Base-by-base conservation (phyloP, 2,888 invertebrate species). In the Cephus runcator region DNA sequence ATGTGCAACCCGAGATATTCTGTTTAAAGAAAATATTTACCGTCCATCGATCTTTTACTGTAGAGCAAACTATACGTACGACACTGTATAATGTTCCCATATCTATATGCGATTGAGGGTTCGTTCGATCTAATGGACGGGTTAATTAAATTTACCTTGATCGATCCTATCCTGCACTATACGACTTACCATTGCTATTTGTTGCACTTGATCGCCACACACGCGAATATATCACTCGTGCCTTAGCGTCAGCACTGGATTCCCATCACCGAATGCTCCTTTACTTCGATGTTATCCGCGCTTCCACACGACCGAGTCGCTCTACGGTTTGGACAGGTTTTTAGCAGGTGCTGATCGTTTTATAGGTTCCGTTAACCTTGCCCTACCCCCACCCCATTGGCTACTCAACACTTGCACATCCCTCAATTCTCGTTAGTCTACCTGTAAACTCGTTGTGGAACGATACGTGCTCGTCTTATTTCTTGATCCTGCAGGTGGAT, bases 281-380 rank as follows among this genome's bases (percentile, higher is more conserved):
- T 73, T 73, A 76, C 74, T 68, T 76, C 73, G 35, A 68, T 79
- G 11, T 12, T 33, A 77, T 36, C 76, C 79, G 75, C 77, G 81
- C 80, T 79, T 84, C 83, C 81, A 81, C 76, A 80, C 84, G 80
- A 83, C 83, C 80, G 83, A 83, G 80, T 83, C 85, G 81, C 84
- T 77, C 77, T 83, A 81, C 85, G 81, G 83, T 85, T 87, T 86
- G 86, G 81, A 84, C 85, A 82, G 82, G 85, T 86, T 87, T 86
- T 84, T 84, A 85, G 82, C 80, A 82, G 78, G 77, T 79, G 84
- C 86, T 83, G 85, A 86, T 86, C 77, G 84, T 88, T 86, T 88
- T 89, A 89, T 88, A 89, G 87, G 83, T 85, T 88, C 81, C 81
- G 88, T 85, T 89, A 88, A 88, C 88, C 88, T 88, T 88, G 88